These are phyloP conservation scores for Meiosimyza decipiens DNA, from an alignment of 2,888 invertebrate genomes.

Conservation along the genomic window DNA sequence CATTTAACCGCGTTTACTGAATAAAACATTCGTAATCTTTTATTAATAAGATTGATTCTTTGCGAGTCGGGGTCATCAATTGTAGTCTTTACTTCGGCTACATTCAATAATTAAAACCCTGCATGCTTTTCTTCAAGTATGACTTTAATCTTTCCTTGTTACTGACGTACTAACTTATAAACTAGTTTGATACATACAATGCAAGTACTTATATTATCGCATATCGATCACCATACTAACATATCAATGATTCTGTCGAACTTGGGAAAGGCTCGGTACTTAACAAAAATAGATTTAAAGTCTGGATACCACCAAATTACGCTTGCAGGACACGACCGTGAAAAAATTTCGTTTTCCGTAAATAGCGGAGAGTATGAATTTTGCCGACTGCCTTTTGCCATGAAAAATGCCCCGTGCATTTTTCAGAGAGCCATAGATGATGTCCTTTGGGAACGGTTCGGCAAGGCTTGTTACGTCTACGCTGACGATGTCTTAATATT, in stretches of 20 bases:
- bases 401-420: slow-evolving; percentile 35
- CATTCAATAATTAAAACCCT: too few species aligned
- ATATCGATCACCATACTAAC: too few species aligned
- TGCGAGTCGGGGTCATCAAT: too few species aligned
- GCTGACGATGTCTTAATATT: slow-evolving; percentile 36
- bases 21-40: too few species aligned
- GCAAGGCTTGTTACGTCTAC: slow-evolving; percentile 34
- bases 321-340: slow-evolving; percentile 30
- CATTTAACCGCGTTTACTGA: too few species aligned
- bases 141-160: too few species aligned
- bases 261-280: slow-evolving; percentile 27
- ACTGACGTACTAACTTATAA: too few species aligned
- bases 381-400: slow-evolving; percentile 20
- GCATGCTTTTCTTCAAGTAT: too few species aligned
- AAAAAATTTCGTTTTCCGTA: slow-evolving; percentile 32
- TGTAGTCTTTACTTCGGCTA: too few species aligned
- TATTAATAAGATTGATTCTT: too few species aligned
- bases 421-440: slow-evolving; percentile 39
- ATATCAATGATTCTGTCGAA: slow-evolving; percentile 25
- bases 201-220: too few species aligned
- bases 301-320: slow-evolving; percentile 34
- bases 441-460: slow-evolving; percentile 33
- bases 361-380: slow-evolving; percentile 39
- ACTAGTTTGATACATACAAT: too few species aligned
- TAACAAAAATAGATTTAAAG: slow-evolving; percentile 31